Conservation (phyloP, 2,888 invertebrate species). For the Brassicogethes aeneus region DNA sequence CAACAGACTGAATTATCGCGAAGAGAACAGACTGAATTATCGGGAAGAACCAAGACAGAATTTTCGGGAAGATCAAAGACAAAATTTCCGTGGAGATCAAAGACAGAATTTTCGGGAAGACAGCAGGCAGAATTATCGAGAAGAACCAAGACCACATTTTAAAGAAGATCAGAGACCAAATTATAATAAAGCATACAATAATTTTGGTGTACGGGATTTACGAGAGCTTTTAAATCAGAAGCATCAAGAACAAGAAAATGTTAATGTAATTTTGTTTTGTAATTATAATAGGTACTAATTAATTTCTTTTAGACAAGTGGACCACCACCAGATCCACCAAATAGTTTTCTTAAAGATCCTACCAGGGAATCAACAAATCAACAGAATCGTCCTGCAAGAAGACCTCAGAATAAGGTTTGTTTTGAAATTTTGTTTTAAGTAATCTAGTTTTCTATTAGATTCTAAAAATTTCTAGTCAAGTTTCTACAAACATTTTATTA, state of each 20-base stretch:
- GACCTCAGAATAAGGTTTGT: conserved; percentile 7
- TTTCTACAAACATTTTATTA: too few species aligned
- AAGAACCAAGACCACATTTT: too few species aligned
- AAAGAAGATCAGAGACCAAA: too few species aligned
- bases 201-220: conserved; percentile 23
- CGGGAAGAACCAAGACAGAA: too few species aligned
- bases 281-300: too few species aligned
- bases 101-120: too few species aligned
- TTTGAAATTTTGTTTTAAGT: too few species aligned
- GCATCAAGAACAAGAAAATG: conserved; percentile 17
- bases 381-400: neutral
- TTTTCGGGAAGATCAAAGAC: neutral
- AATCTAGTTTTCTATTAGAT: too few species aligned
- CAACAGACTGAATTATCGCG: too few species aligned
- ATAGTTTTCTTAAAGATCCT: conserved; percentile 29
- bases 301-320: conserved; percentile 1
- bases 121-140: too few species aligned
- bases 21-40: neutral
- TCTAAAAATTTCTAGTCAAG: too few species aligned
- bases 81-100: neutral
- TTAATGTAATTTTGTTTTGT: too few species aligned
- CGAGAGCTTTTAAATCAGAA: conserved; percentile 23
- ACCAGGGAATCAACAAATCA: conserved; percentile 17
- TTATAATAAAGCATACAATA: conserved; percentile 18
- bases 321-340: conserved; percentile 30